These are phyloP conservation scores for Spheniscus mendiculus DNA, from an alignment of 2,113 vertebrate genomes.

Conservation along the genomic window DNA sequence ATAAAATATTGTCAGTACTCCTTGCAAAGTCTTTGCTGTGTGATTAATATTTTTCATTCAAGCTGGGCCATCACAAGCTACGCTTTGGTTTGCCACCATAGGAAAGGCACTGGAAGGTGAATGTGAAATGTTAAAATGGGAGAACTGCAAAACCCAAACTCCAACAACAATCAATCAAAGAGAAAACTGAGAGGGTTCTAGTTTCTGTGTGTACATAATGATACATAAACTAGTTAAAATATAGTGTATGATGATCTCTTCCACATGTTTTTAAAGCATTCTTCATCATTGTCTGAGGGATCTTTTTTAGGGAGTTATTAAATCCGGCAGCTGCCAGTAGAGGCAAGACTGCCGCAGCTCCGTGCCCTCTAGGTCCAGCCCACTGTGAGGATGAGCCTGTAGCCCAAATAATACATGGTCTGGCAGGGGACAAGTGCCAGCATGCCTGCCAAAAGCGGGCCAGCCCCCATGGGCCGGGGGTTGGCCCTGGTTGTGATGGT, in stretches of 20 bases:
- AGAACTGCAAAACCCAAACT: neutral
- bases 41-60: neutral
- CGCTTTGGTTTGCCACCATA: rapidly evolving
- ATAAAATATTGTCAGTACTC: neutral
- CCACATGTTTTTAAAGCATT: neutral
- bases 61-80: neutral
- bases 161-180: neutral
- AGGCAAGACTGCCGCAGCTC: neutral
- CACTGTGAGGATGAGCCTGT: neutral
- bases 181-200: neutral
- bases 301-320: neutral
- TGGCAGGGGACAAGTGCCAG: neutral
- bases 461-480: neutral
- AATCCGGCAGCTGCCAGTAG: neutral
- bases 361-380: neutral
- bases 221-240: neutral
- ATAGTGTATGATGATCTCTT: neutral
- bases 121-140: neutral
- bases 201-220: neutral
- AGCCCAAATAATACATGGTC: neutral
- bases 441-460: neutral
- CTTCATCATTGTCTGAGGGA: neutral
- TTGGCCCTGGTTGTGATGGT: neutral
- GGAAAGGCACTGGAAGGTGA: neutral
- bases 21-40: neutral